Conservation (phyloP, 2,797 vertebrate species). For the Eurystomus glaucurus region DNA sequence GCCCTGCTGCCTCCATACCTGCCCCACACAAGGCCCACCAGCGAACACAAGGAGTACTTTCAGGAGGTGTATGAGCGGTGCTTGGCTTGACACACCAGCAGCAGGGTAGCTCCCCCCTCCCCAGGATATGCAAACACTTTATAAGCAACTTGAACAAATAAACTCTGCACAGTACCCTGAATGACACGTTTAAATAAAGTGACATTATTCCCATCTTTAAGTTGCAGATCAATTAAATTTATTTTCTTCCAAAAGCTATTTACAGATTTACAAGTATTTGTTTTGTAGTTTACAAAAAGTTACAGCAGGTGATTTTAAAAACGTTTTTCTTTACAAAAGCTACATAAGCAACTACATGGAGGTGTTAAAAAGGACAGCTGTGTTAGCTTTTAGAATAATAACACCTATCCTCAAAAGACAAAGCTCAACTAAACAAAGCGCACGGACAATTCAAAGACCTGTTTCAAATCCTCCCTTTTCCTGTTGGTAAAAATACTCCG, state of each 20-base stretch:
- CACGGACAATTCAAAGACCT: background rate
- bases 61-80: accelerated
- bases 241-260: slow-evolving; percentile 53
- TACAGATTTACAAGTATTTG: slow-evolving; percentile 65
- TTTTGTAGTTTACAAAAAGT: slow-evolving; percentile 60
- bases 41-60: accelerated
- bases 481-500: background rate
- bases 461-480: background rate
- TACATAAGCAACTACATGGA: background rate
- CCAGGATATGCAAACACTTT: accelerated
- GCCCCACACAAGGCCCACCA: accelerated
- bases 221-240: slow-evolving; percentile 44
- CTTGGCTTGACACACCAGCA: accelerated
- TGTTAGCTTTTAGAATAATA: background rate
- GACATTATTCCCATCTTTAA: background rate
- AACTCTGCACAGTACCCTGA: background rate
- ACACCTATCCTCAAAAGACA: background rate
- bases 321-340: slow-evolving; percentile 63
- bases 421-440: slow-evolving; percentile 1
- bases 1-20: background rate
- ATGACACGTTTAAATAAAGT: background rate
- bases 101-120: background rate
- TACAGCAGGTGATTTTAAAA: slow-evolving; percentile 33
- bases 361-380: background rate
- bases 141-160: background rate